Evolutionary conservation across 2,797 vertebrate genomes (phyloP).

Genomic region (Okamejei kenojei): DNA sequence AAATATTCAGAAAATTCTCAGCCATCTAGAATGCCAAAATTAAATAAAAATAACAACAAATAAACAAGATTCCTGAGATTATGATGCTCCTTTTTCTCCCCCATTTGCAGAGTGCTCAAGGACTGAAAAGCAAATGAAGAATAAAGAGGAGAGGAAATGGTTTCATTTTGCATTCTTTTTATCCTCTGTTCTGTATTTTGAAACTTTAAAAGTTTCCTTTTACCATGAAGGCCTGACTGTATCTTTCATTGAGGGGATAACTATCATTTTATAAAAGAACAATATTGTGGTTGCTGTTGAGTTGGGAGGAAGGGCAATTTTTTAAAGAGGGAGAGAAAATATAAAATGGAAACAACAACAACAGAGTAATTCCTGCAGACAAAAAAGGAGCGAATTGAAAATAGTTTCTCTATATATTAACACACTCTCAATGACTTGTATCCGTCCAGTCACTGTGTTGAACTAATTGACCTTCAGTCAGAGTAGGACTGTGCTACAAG

Average conservation of each 20-base stretch:
- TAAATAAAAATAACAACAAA: not conserved
- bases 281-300: no score
- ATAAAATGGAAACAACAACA: no score
- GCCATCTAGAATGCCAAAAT: not conserved
- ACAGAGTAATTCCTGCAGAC: no score
- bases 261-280: no score
- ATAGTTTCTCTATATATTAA: no score
- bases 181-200: not conserved
- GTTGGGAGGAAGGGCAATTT: no score
- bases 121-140: conserved; percentile 1
- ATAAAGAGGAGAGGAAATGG: not conserved
- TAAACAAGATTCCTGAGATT: not conserved
- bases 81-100: not conserved
- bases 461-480: not conserved
- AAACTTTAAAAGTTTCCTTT: conserved; percentile 7
- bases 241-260: no score
- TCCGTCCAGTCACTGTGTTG: not conserved
- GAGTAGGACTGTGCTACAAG: not conserved
- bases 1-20: not conserved
- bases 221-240: not conserved
- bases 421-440: no score
- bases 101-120: not conserved
- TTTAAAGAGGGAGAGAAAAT: no score
- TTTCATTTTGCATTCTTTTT: not conserved
- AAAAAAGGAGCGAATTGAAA: no score